Evolutionary conservation across 1,140 invertebrate species (phyloP), one percentile per base, ranked within the genome.

Genomic region (Rhynchophorus ferrugineus): DNA sequence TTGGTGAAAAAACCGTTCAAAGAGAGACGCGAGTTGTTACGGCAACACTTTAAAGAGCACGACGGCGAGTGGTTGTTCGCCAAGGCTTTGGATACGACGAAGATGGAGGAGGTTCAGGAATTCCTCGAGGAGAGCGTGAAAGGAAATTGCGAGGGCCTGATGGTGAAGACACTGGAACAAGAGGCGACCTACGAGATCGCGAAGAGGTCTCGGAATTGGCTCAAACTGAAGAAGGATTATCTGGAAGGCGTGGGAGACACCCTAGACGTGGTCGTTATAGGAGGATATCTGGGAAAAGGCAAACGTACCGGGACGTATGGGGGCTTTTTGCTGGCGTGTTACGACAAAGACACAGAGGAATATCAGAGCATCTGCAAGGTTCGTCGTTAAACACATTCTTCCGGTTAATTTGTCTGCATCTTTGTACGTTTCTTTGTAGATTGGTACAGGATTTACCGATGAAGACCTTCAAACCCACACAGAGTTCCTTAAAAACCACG

Each of bases 141-240:
- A 78, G 65, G 89, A 22, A 95, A 95, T 67, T 99, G 96, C 71
- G 97, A 99, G 76, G 96, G 97, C 8, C 74, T 99, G 6, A 99
- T 99, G 96, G 90, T 99, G 1, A 99, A 99, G 75, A 94, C 94
- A 0, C 72, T 99, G 24, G 83, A 91, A 61, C 80, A 85, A 49
- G 86, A 96, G 64, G 91, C 96, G 1, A 91, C 89, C 0, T 99
- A 99, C 73, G 95, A 99, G 77, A 98, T 99, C 62, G 95, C 95
- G 0, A 95, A 96, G 68, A 74, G 97, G 35, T 98, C 95, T 0
- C 82, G 87, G 54, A 98, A 98, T 71, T 98, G 95, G 95, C 73
- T 98, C 2, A 98, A 98, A 79, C 68, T 98, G 37, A 98, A 99
- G 69, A 98, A 98, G 69, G 95, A 98, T 77, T 98, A 98, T 74